A percentile compares a stretch with the other conserved stretches of the same genome.
These are phyloP conservation scores for Rhagonycha lutea DNA, from an alignment of 2,888 invertebrate genomes.

Conservation along the genomic window DNA sequence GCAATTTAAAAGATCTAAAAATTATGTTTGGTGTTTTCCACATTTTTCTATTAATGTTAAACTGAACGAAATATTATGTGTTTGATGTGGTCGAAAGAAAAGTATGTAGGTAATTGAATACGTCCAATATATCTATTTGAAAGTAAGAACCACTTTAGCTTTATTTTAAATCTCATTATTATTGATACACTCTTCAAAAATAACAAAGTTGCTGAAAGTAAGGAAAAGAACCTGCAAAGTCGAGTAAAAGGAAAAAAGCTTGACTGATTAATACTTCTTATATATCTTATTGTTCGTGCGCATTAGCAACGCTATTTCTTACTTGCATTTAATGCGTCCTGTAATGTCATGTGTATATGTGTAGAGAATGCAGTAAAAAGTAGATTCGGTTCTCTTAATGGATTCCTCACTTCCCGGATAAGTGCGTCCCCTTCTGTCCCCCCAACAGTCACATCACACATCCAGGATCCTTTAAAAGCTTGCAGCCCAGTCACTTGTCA, in stretches of 20 bases:
- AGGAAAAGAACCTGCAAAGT: neutral
- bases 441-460: conserved; percentile 43
- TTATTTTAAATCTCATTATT: neutral
- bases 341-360: conserved; percentile 32
- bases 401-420: conserved; percentile 49
- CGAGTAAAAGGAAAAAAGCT: conserved; percentile 4
- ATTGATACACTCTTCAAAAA: neutral
- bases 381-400: conserved; percentile 46
- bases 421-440: conserved; percentile 40
- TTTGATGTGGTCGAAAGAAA: neutral
- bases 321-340: conserved; percentile 29
- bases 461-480: conserved; percentile 45
- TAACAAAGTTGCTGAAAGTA: neutral
- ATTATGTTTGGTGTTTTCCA: no score
- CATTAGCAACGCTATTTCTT: conserved; percentile 27
- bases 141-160: neutral
- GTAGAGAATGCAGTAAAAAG: conserved; percentile 42
- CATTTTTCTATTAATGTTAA: neutral
- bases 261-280: conserved; percentile 23
- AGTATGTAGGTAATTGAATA: neutral
- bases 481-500: conserved; percentile 44
- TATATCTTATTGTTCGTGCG: conserved; percentile 20
- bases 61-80: neutral
- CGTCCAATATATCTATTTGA: neutral
- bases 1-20: neutral